Percentiles rank a stretch among this genome's conserved stretches.
Conservation (phyloP, 1,140 invertebrate species). For the Drosophila watanabei region DNA sequence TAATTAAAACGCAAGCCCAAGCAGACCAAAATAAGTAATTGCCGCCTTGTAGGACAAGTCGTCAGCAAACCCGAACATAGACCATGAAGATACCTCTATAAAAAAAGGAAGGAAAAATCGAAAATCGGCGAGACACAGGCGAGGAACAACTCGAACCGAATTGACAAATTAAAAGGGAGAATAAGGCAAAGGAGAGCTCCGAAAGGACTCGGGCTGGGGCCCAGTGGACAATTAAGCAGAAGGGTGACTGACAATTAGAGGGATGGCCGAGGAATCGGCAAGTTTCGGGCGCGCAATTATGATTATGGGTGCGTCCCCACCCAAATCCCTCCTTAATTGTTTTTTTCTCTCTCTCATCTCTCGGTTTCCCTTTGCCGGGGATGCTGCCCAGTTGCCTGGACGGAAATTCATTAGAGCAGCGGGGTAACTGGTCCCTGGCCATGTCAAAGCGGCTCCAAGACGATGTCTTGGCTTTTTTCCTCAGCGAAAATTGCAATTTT, state of each 20-base stretch:
- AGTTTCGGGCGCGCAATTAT: slow-evolving; percentile 73
- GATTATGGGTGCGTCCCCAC: slow-evolving; percentile 73
- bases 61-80: slow-evolving; percentile 59
- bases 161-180: slow-evolving; percentile 78
- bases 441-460: slow-evolving; percentile 80
- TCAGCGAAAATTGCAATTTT: slow-evolving; percentile 80
- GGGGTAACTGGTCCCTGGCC: slow-evolving; percentile 47
- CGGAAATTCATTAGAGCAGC: slow-evolving; percentile 83
- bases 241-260: slow-evolving; percentile 68
- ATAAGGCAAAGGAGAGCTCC: slow-evolving; percentile 37
- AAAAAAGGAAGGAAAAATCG: slow-evolving; percentile 7
- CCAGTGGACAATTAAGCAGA: slow-evolving; percentile 70
- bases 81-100: background rate
- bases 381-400: slow-evolving; percentile 72
- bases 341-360: slow-evolving; percentile 58
- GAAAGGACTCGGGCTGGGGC: slow-evolving; percentile 53
- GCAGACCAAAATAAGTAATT: slow-evolving; percentile 74
- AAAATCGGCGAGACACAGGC: slow-evolving; percentile 9
- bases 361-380: slow-evolving; percentile 34
- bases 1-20: slow-evolving; percentile 66
- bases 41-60: slow-evolving; percentile 76
- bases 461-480: slow-evolving; percentile 74
- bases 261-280: slow-evolving; percentile 59
- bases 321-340: slow-evolving; percentile 72
- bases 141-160: slow-evolving; percentile 43